Base-by-base conservation (phyloP, 2,888 invertebrate species). In the Zygogramma bicolorata region DNA sequence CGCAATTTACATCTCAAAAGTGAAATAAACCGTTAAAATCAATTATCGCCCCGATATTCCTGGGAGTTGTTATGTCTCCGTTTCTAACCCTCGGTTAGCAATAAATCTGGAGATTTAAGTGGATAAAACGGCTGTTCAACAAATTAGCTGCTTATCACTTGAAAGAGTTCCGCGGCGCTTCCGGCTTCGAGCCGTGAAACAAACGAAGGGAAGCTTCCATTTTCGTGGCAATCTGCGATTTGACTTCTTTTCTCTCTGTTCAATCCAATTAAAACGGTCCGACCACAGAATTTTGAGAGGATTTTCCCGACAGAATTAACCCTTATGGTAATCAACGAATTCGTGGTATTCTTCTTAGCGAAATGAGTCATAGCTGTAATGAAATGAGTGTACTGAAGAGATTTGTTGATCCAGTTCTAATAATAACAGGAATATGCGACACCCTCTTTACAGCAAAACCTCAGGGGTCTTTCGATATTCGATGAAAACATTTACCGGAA, bases 81-180 rank as follows among this genome's bases (percentile, higher is more conserved):
- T 46, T 63, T 20, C 10, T 79, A 81, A 80, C 81, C 82, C 80
- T 78, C 81, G 78, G 81, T 77, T 78, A 77, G 82, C 80, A 83
- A 85, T 85, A 85, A 85, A 85, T 85, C 83, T 81, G 81, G 77
- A 81, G 82, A 81, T 83, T 82, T 84, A 85, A 85, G 85, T 84
- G 84, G 85, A 85, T 84, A 81, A 84, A 84, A 81, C 83, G 84
- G 81, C 83, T 85, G 84, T 84, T 85, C 84, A 85, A 85, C 85
- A 86, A 86, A 86, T 86, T 86, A 85, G 85, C 84, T 84, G 81
- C 85, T 86, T 85, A 85, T 84, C 85, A 85, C 85, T 85, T 84
- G 81, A 85, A 85, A 84, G 84, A 84, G 84, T 84, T 84, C 76
- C 79, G 79, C 77, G 80, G 76, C 78, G 77, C 10, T 20, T 10